Evolutionary conservation across 2,113 vertebrate species (phyloP), one percentile per base, ranked within the genome.

Genomic region (Onychorhynchus coronatus): DNA sequence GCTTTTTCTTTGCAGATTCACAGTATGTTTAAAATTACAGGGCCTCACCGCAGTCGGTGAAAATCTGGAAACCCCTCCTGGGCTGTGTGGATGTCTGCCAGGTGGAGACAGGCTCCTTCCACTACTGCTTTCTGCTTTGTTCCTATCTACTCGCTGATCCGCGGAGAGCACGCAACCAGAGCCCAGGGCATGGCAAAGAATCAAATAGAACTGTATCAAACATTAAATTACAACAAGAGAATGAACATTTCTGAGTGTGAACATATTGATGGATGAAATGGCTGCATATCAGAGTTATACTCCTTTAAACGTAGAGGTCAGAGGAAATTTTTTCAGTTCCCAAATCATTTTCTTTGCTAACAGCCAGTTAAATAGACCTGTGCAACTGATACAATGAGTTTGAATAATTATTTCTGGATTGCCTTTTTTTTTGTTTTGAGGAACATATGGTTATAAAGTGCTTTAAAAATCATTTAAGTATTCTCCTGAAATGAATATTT

Each of bases 21-120:
- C 28, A 23, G 39, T 59, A 37, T 78, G 68, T 92, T 95, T 92
- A 71, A 93, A 75, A 28, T 89, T 75, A 23, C 0, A 4, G 84
- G 80, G 73, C 73, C 56, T 91, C 86, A 92, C 89, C 80, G 92
- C 91, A 95, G 89, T 93, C 89, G 86, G 83, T 75, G 91, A 52
- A 67, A 89, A 56, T 72, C 61, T 86, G 86, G 88, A 82, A 84
- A 71, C 11, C 47, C 65, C 80, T 95, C 84, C 68, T 20, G 74
- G 87, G 83, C 79, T 77, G 50, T 23, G 76, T 50, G 83, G 91
- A 83, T 81, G 44, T 12, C 44, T 92, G 86, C 88, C 96, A 97
- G 94, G 72, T 81, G 89, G 89, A 91, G 76, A 55, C 33, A 23
- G 66, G 56, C 89, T 93, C 63, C 80, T 91, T 77, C 61, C 86